A percentile compares a stretch with the other conserved stretches of the same genome.
phyloP scores from a whole-genome alignment of 2,888 invertebrate genomes.

The Pristionchus arcanus region DNA sequence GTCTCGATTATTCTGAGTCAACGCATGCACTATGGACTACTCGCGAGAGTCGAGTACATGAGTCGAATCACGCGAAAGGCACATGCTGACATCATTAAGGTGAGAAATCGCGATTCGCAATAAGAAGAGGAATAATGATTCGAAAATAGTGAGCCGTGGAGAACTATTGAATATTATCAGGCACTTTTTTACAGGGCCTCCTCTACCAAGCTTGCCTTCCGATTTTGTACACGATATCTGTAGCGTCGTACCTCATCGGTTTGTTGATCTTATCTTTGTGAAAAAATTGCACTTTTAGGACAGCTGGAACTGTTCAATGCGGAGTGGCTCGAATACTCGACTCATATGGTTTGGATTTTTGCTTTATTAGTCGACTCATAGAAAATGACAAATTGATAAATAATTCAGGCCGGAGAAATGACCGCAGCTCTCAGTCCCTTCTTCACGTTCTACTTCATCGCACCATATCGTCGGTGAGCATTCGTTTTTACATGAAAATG shows the following conservation, averaged over 20 bases:
- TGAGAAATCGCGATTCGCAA: not conserved
- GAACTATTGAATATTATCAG: no score
- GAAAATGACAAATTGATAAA: not conserved
- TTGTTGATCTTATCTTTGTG: not conserved
- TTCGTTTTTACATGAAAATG: no score
- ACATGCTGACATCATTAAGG: constrained; percentile 8
- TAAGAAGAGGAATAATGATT: no score
- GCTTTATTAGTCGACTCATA: no score
- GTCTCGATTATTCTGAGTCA: not conserved
- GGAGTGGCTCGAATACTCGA: not conserved
- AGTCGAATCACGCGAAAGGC: not conserved
- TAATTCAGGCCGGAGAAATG: constrained; percentile 9
- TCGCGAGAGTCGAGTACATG: not conserved
- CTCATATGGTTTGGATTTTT: not conserved
- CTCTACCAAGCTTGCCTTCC: not conserved
- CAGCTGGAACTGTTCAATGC: not conserved
- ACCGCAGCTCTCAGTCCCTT: not conserved
- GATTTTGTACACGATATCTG: not conserved
- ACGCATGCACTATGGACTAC: not conserved
- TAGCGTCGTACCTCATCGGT: not conserved
- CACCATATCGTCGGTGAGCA: not conserved
- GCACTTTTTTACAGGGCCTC: not conserved
- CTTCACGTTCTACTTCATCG: not conserved
- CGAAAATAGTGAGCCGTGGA: no score
- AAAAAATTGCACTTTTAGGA: not conserved